Base-by-base conservation (phyloP, 2,888 invertebrate species). In the Auanema freiburgensis region DNA sequence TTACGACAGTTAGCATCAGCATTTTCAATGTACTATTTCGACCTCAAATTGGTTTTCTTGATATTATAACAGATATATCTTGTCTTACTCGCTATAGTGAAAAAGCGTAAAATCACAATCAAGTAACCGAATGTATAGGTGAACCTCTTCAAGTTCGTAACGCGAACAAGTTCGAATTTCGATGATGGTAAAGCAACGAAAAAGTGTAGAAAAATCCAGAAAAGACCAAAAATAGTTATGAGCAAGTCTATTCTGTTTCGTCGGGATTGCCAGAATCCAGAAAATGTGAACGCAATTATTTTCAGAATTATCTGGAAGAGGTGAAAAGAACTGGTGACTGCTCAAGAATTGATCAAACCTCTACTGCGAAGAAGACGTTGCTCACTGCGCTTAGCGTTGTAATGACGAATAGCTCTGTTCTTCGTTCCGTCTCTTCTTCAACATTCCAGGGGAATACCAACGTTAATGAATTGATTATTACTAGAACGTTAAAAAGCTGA, bases 1-100 rank as follows among this genome's bases (percentile, higher is more conserved):
- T 97, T 43, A 97, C 95, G 49, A 99, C 98, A 0, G 98, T 99
- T 80, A 97, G 87, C 97, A 99, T 99, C 76, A 99, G 87, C 98
- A 99, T 99, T 88, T 98, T 98, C 74, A 96, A 88, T 0, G 98
- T 98, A 10, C 97, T 86, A 86, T 88, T 79, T 10, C 81, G 69
- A 33, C 74, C 74, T 72, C 61, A 18, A 65, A 62, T 14, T 6
- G 24, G 23, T n/a, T 14, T n/a, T 16, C 21, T 8, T 55, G 11
- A 5, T 40, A 8, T 1, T 24, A 24, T n/a, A 46, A 2, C 16
- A 14, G 33, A 23, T 41, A 18, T 41, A 42, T 6, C 43, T 4
- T 40, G 5, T 63, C 67, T 63, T 25, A 76, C 97, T 97, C 53
- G 97, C 96, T 81, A 99, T 97, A 40, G 98, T 99, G 87, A 98